Percentiles rank a stretch among this genome's conserved stretches.
Evolutionary conservation across 2,797 vertebrate species (phyloP).

Genomic region (Etheostoma nigrum): DNA sequence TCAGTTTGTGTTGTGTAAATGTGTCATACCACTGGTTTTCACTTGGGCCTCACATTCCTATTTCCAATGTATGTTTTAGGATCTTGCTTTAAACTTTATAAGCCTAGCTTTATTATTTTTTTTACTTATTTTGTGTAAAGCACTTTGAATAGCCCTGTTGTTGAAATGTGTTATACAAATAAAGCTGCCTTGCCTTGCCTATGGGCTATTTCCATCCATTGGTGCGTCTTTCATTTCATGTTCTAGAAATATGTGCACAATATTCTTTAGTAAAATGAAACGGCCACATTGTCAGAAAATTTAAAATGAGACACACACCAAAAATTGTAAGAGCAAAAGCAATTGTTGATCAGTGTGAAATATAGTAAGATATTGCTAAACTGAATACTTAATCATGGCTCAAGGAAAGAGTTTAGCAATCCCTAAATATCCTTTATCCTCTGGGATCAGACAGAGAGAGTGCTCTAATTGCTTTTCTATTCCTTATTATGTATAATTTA

Average conservation of each 20-base stretch:
- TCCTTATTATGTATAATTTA: conserved; percentile 10
- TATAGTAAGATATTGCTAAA: background rate
- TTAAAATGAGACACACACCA: no score
- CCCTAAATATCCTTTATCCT: background rate
- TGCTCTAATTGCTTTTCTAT: conserved; percentile 9
- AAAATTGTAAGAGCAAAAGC: background rate
- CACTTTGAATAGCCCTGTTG: no score
- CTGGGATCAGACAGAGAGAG: background rate
- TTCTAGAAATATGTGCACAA: background rate
- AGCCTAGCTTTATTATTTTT: no score
- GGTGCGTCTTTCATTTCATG: background rate
- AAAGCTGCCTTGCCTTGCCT: background rate
- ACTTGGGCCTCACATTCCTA: background rate
- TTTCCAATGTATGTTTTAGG: conserved; percentile 14
- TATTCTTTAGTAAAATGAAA: background rate
- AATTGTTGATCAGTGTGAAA: background rate
- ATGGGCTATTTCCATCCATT: background rate
- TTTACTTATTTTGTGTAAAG: no score
- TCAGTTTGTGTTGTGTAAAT: background rate
- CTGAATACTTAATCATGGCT: background rate
- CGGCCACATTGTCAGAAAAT: background rate
- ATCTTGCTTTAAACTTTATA: no score
- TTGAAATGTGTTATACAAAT: no score
- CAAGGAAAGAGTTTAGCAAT: background rate
- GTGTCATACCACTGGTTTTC: conserved; percentile 8